phyloP scores from a whole-genome alignment of 2,888 invertebrate genomes.

The Chrysotoxum bicinctum region DNA sequence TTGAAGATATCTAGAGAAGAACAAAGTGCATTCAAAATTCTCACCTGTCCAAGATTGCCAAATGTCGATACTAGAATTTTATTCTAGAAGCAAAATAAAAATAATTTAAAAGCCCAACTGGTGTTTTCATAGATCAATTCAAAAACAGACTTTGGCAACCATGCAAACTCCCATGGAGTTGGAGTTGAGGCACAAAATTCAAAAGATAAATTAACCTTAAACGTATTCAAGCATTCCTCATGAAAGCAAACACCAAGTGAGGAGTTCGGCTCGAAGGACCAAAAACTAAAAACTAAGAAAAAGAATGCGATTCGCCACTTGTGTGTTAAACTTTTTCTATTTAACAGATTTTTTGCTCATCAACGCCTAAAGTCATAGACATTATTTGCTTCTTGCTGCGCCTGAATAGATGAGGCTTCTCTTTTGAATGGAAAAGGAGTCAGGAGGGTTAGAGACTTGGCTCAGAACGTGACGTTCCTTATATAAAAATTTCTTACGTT shows the following conservation, averaged over 20 bases:
- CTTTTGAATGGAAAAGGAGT: constrained; percentile 4
- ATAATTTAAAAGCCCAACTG: too few relatives aligned
- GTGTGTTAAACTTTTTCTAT: constrained; percentile 32
- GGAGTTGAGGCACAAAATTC: not conserved
- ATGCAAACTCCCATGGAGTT: not conserved
- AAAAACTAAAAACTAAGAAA: not conserved
- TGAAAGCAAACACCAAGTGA: not conserved
- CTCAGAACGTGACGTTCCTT: constrained; percentile 19
- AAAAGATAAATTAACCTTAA: constrained; percentile 57
- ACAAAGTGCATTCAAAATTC: constrained; percentile 38
- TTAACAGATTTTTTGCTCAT: constrained; percentile 40
- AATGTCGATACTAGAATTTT: not conserved
- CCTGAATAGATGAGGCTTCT: constrained; percentile 35
- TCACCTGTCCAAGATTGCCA: not conserved
- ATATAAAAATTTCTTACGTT: constrained; percentile 29
- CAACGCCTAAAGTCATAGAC: constrained; percentile 67
- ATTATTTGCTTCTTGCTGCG: constrained; percentile 52
- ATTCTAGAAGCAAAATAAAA: too few relatives aligned
- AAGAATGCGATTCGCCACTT: constrained; percentile 34
- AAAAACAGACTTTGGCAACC: not conserved
- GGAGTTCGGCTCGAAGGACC: constrained; percentile 22
- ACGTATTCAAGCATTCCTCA: constrained; percentile 33
- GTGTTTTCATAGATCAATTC: not conserved
- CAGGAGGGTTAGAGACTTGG: not conserved
- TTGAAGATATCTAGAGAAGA: constrained; percentile 8